A percentile compares a stretch with the other conserved stretches of the same genome.
Evolutionary conservation across 2,113 vertebrate genomes (phyloP).

Genomic region (Sula dactylatra): DNA sequence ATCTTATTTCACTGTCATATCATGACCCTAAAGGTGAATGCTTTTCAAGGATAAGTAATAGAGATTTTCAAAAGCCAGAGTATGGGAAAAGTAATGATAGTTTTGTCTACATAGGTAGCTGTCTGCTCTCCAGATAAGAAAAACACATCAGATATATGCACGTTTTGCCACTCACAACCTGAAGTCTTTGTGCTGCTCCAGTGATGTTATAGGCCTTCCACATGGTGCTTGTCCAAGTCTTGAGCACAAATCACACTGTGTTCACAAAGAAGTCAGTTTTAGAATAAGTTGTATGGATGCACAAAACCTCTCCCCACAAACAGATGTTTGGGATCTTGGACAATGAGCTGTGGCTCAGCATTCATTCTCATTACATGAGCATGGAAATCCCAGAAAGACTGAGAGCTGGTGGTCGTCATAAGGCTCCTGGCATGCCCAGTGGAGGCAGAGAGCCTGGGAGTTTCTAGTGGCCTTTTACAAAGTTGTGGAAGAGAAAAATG

Average conservation of each 20-base stretch:
- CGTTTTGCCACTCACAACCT: background rate
- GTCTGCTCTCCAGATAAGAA: background rate
- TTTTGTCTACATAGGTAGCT: background rate
- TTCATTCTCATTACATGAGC: conserved; percentile 10
- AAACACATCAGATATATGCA: background rate
- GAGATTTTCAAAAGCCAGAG: background rate
- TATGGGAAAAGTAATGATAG: background rate
- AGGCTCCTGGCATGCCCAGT: background rate
- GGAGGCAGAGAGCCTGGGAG: background rate
- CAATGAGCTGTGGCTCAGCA: background rate
- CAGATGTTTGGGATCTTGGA: conserved; percentile 4
- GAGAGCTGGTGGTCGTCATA: background rate
- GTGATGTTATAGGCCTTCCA: background rate
- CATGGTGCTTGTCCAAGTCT: background rate
- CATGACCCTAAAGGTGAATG: background rate
- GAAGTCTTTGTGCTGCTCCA: background rate
- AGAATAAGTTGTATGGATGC: background rate
- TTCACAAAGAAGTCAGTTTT: background rate
- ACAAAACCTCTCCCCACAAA: background rate
- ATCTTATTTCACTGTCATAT: background rate
- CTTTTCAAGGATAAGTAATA: background rate
- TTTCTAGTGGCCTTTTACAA: background rate
- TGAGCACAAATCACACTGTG: background rate
- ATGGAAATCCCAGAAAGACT: background rate
- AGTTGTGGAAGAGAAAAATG: background rate